Percentiles rank a stretch among this genome's conserved stretches.
Conservation (phyloP, 64 coral and sea anemone genomes). For the Dendrophyllia cribrosa region DNA sequence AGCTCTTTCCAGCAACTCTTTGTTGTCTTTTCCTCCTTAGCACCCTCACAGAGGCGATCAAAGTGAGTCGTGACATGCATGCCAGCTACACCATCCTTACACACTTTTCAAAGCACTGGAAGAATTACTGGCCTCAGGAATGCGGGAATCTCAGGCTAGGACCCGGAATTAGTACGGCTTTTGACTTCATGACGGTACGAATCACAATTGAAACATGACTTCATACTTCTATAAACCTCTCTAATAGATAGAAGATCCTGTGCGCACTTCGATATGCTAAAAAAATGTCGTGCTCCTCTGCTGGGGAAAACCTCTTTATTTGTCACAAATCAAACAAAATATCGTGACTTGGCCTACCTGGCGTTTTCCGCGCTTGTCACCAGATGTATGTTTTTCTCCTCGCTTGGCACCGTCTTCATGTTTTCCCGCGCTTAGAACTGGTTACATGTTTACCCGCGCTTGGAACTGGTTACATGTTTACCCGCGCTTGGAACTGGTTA, state of each 20-base stretch:
- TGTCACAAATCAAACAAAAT: too few species aligned
- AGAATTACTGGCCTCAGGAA: background rate
- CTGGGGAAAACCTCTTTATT: too few species aligned
- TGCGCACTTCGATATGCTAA: background rate
- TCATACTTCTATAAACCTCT: background rate
- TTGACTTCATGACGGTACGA: slow-evolving; percentile 44
- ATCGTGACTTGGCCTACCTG: too few species aligned
- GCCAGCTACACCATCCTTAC: slow-evolving; percentile 48
- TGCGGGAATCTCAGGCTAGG: background rate
- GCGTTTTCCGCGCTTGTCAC: too few species aligned
- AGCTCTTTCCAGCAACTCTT: background rate
- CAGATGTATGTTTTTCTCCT: too few species aligned
- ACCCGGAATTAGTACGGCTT: slow-evolving; percentile 6
- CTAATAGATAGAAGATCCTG: background rate
- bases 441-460: too few species aligned
- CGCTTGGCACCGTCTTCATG: too few species aligned
- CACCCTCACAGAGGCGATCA: slow-evolving; percentile 24
- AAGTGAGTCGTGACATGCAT: slow-evolving; percentile 12
- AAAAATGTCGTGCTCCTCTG: too few species aligned
- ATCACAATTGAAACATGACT: background rate
- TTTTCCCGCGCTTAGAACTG: too few species aligned
- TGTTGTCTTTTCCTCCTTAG: background rate
- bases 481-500: too few species aligned
- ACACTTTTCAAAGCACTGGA: slow-evolving; percentile 36
- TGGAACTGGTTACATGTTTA: too few species aligned